phyloP scores from a whole-genome alignment of 2,888 invertebrate species.

The Andrena hattorfiana region DNA sequence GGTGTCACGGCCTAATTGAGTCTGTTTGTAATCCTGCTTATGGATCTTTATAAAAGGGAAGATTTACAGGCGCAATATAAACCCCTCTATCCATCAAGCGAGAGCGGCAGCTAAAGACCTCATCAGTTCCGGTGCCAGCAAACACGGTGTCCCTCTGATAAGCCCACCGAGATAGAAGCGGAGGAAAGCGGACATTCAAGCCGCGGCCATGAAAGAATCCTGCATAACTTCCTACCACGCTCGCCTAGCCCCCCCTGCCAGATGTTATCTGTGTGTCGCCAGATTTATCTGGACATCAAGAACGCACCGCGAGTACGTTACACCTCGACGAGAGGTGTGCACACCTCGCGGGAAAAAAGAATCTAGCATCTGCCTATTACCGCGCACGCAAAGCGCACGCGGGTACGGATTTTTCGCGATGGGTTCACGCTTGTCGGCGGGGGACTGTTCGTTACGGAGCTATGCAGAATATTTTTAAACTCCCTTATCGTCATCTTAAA shows the following conservation, averaged over 20 bases:
- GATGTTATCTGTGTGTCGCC: constrained; percentile 72
- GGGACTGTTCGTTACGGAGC: constrained; percentile 67
- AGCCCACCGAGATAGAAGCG: constrained; percentile 63
- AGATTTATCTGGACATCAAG: constrained; percentile 74
- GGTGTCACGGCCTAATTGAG: constrained; percentile 72
- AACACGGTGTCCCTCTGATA: constrained; percentile 73
- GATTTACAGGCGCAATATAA: constrained; percentile 78
- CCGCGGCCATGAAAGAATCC: constrained; percentile 62
- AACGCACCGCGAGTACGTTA: constrained; percentile 59
- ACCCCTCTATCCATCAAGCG: constrained; percentile 77
- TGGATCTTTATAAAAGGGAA: constrained; percentile 77
- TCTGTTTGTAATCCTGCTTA: constrained; percentile 77
- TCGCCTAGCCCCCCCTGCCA: constrained; percentile 28
- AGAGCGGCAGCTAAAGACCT: constrained; percentile 76
- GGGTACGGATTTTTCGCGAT: constrained; percentile 56
- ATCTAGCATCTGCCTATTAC: constrained; percentile 63
- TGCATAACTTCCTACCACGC: constrained; percentile 60
- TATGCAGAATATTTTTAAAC: constrained; percentile 67
- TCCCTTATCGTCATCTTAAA: constrained; percentile 69
- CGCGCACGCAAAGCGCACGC: constrained; percentile 48
- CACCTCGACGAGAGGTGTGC: constrained; percentile 39
- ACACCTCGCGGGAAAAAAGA: constrained; percentile 25
- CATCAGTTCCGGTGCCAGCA: constrained; percentile 73
- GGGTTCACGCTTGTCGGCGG: constrained; percentile 49
- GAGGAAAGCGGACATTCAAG: constrained; percentile 57